Evolutionary conservation across 1,140 invertebrate genomes (phyloP).

Genomic region (Achatina immaculata): DNA sequence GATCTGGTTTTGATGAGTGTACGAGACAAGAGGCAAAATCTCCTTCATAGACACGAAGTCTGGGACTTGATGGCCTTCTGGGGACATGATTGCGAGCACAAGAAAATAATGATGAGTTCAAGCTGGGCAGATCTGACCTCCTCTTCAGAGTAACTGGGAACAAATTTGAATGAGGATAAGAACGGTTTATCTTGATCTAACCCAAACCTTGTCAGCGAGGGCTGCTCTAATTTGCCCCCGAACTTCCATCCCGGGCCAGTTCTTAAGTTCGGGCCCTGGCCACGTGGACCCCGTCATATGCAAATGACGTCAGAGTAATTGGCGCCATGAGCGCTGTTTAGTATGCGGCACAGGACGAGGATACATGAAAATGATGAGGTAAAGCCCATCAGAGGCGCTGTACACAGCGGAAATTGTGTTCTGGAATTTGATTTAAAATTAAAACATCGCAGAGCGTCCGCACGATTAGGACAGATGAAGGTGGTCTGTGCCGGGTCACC

Average conservation of each 20-base stretch:
- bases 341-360: neutral
- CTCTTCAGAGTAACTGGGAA: constrained; percentile 1
- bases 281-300: constrained; percentile 32
- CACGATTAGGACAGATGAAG: constrained; percentile 34
- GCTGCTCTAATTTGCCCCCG: constrained; percentile 35
- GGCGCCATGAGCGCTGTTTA: constrained; percentile 29
- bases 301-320: constrained; percentile 37
- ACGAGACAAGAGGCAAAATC: neutral
- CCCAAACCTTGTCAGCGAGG: constrained; percentile 29
- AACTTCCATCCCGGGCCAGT: constrained; percentile 11
- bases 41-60: constrained; percentile 1
- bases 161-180: constrained; percentile 38
- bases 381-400: constrained; percentile 23
- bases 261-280: neutral
- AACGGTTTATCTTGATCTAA: constrained; percentile 38
- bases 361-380: constrained; percentile 40
- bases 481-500: neutral
- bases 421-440: constrained; percentile 41
- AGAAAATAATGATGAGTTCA: constrained; percentile 24
- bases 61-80: neutral
- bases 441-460: constrained; percentile 17
- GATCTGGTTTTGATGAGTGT: neutral
- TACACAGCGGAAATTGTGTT: constrained; percentile 21
- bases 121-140: neutral
- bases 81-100: constrained; percentile 8